These are phyloP conservation scores for Stenoptilia bipunctidactyla DNA, from an alignment of 2,888 invertebrate species.

Conservation along the genomic window DNA sequence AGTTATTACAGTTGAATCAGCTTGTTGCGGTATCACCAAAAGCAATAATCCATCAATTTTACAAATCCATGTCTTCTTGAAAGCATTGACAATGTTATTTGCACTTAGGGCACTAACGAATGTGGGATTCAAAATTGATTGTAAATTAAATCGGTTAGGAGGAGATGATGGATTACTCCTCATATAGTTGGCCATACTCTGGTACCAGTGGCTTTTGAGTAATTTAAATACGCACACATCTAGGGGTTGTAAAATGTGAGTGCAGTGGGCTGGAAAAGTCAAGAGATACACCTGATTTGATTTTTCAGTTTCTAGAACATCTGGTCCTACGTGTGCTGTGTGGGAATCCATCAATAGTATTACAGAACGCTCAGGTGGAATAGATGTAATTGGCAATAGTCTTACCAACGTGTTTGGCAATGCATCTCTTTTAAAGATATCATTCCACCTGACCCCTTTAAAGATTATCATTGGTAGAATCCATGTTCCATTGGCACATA, in stretches of 20 bases:
- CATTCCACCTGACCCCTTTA: background rate
- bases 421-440: background rate
- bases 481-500: conserved; percentile 2
- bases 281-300: conserved; percentile 3
- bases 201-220: conserved; percentile 1
- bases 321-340: conserved; percentile 3
- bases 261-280: conserved; percentile 5
- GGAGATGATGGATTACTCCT: conserved; percentile 1
- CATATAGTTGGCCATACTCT: conserved; percentile 1
- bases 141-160: background rate
- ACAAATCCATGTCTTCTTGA: background rate
- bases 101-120: background rate
- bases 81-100: background rate
- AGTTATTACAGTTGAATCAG: background rate
- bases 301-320: conserved; percentile 3
- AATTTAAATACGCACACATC: conserved; percentile 2
- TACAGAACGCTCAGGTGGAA: background rate
- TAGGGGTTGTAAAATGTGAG: conserved; percentile 1
- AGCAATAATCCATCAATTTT: background rate
- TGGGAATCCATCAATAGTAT: conserved; percentile 1
- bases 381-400: background rate
- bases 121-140: background rate
- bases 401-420: background rate
- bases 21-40: too few relatives aligned
- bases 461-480: conserved; percentile 4